These are phyloP conservation scores for Sardinella longiceps DNA, from an alignment of 2,797 vertebrate species.

Conservation along the genomic window DNA sequence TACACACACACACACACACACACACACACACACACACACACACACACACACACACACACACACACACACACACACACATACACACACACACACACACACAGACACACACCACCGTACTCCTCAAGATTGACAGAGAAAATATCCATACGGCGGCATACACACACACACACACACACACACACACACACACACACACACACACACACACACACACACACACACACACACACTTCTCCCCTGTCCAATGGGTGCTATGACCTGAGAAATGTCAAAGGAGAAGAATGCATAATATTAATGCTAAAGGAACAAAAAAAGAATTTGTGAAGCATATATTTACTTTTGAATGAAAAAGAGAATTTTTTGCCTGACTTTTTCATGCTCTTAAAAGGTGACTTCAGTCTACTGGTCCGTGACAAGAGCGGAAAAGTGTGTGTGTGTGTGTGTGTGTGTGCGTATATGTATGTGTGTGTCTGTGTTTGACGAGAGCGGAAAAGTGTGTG, in stretches of 20 bases:
- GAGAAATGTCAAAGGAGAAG: conserved; percentile 53
- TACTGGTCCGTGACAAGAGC: conserved; percentile 63
- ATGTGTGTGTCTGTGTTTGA: conserved; percentile 48
- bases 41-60: too few species aligned
- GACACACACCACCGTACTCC: too few species aligned
- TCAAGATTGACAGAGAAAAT: conserved; percentile 32
- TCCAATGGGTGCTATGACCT: conserved; percentile 56
- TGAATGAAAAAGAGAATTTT: neutral
- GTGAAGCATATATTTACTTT: conserved; percentile 2
- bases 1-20: neutral
- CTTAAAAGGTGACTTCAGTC: conserved; percentile 62
- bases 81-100: too few species aligned
- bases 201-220: neutral
- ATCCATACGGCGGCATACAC: conserved; percentile 45
- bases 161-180: too few species aligned
- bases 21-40: neutral
- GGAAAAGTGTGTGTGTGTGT: conserved; percentile 51
- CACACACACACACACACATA: too few species aligned
- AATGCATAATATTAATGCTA: conserved; percentile 38
- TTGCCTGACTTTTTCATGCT: conserved; percentile 49
- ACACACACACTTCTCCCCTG: neutral
- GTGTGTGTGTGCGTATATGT: conserved; percentile 36
- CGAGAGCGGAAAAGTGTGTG: conserved; percentile 50
- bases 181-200: too few species aligned
- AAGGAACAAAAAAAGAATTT: conserved; percentile 23